Base-by-base conservation (phyloP, 1,140 invertebrate species). In the Drosophila kurseongensis region DNA sequence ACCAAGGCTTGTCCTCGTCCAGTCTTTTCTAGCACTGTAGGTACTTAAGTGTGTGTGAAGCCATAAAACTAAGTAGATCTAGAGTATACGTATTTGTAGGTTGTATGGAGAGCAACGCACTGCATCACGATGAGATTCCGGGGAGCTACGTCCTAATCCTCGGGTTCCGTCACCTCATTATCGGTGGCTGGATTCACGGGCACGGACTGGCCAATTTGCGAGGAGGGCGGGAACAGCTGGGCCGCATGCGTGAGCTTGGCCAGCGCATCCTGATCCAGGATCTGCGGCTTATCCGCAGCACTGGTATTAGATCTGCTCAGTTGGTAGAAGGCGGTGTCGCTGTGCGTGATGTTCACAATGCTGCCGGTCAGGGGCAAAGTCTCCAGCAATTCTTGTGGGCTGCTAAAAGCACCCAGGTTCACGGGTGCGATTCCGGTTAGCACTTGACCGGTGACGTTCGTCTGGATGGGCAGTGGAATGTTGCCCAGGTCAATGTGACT, bases 381-480 rank as follows among this genome's bases (percentile, higher is more conserved):
- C 36, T 84, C 48, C n/a, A 92, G 58, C 58, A 92, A 63, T 45
- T 92, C 91, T 10, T 86, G 67, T 1, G 91, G 79, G 55, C 89
- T 92, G 55, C 88, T 89, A 7, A 92, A 90, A 5, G 92, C 90
- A 27, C 93, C 93, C 32, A 94, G 84, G 57, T 94, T 93, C 0
- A 93, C 78, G 0, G 93, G 92, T 3, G 93, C 91, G 27, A 94
- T 92, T 8, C 93, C 93, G 0, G 93, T 94, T 0, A 94, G 80
- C n/a, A 93, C 91, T 57, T 94, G 91, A 4, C 94, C 93, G 13
- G 91, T 93, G 9, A 94, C 82, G 52, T 94, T 94, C 0, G 94
- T 93, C 68, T 94, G 93, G 18, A 94, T 92, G 35, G 94, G 94
- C 38, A 94, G 47, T 10, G 94, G 93, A 10, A 94, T 93, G 51